Evolutionary conservation across 2,888 invertebrate species (phyloP).

Genomic region (Stomorhina lunata): DNA sequence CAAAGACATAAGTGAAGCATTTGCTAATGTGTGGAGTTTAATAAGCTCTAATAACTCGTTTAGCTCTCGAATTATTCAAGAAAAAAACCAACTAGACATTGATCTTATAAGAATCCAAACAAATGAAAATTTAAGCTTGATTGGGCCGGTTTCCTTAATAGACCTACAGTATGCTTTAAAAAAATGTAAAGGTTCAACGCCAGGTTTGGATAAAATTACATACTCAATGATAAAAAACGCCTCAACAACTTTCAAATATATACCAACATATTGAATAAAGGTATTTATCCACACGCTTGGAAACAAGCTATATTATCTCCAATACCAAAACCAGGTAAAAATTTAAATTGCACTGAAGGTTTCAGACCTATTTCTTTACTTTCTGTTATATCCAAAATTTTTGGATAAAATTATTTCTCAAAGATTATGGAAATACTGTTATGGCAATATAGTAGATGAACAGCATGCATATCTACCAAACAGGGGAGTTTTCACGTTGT

Average conservation of each 20-base stretch:
- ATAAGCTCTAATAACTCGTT: not conserved
- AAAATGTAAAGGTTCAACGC: constrained; percentile 8
- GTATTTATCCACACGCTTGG: constrained; percentile 28
- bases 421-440: not conserved
- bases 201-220: constrained; percentile 12
- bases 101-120: not conserved
- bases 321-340: constrained; percentile 33
- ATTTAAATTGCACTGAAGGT: not conserved
- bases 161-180: not conserved
- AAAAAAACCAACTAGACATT: not conserved
- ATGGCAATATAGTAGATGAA: not conserved
- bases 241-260: not conserved
- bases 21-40: not conserved
- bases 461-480: constrained; percentile 24
- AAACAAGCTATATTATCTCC: constrained; percentile 7
- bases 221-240: constrained; percentile 24
- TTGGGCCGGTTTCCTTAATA: not conserved
- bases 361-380: constrained; percentile 16
- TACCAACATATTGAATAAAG: constrained; percentile 4
- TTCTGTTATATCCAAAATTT: constrained; percentile 14
- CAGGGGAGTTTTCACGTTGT: constrained; percentile 1
- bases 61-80: not conserved
- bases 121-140: not conserved
- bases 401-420: constrained; percentile 32
- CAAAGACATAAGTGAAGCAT: not conserved